Percentiles rank a stretch among this genome's conserved stretches.
These are phyloP conservation scores for Lathronympha strigana DNA, from an alignment of 2,888 invertebrate genomes.

Conservation along the genomic window DNA sequence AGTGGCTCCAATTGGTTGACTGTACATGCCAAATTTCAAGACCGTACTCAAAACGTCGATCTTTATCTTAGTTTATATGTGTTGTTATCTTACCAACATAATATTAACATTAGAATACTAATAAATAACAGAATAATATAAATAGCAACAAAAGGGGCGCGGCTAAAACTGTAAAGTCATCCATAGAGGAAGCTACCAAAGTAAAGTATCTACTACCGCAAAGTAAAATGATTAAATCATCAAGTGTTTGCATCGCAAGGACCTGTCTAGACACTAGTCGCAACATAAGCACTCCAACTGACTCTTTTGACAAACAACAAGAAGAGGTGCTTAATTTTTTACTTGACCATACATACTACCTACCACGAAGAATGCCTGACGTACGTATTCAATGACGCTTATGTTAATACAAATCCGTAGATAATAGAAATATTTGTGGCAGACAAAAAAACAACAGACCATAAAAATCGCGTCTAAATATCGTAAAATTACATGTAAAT, in stretches of 20 bases:
- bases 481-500: conserved; percentile 69
- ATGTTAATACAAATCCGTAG: conserved; percentile 41
- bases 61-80: too few relatives aligned
- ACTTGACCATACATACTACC: conserved; percentile 3
- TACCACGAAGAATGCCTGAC: conserved; percentile 34
- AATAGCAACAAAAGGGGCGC: background rate
- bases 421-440: conserved; percentile 50
- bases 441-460: conserved; percentile 56
- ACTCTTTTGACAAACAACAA: conserved; percentile 22
- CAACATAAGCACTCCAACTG: conserved; percentile 22
- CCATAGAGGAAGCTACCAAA: background rate
- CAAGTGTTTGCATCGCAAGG: conserved; percentile 21
- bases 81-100: background rate
- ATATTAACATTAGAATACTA: background rate
- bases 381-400: conserved; percentile 41
- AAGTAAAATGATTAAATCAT: conserved; percentile 18
- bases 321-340: conserved; percentile 32
- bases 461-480: conserved; percentile 56
- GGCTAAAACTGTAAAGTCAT: background rate
- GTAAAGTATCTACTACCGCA: conserved; percentile 3
- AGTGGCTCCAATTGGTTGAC: too few relatives aligned
- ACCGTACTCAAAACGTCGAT: too few relatives aligned
- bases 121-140: background rate
- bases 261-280: conserved; percentile 37
- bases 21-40: too few relatives aligned